Evolutionary conservation across 2,113 vertebrate genomes (phyloP).

Genomic region (Diglossa brunneiventris): DNA sequence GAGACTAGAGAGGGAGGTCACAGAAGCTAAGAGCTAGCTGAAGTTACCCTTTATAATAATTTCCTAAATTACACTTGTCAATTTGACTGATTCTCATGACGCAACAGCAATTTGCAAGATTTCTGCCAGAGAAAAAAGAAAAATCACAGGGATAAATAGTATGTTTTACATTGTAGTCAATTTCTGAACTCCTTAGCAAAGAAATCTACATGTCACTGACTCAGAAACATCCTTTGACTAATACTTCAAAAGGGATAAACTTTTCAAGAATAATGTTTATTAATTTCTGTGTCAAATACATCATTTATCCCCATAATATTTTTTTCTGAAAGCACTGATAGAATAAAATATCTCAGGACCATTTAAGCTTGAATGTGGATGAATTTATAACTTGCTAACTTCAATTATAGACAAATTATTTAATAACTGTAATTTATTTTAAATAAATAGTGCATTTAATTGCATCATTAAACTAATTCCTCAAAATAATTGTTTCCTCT

Average conservation of each 20-base stretch:
- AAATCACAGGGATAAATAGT: accelerated
- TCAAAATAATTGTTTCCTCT: neutral
- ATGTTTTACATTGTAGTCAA: accelerated
- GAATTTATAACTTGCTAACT: neutral
- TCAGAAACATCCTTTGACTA: neutral
- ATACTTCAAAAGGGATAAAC: neutral
- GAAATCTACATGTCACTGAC: neutral
- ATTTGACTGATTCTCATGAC: neutral
- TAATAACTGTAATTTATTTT: neutral
- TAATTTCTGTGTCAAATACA: neutral
- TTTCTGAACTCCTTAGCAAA: neutral
- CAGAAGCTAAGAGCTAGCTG: neutral
- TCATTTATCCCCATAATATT: neutral
- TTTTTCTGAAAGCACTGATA: neutral
- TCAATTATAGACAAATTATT: neutral
- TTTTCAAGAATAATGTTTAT: neutral
- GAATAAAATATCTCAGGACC: neutral
- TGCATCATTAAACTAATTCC: neutral
- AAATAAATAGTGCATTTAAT: neutral
- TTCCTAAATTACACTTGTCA: neutral
- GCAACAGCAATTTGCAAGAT: neutral
- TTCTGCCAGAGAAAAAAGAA: neutral
- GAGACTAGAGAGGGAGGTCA: neutral
- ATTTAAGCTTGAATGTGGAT: neutral
- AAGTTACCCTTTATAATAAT: neutral